Evolutionary conservation across 2,113 vertebrate species (phyloP).

Genomic region (Ammodytes marinus): DNA sequence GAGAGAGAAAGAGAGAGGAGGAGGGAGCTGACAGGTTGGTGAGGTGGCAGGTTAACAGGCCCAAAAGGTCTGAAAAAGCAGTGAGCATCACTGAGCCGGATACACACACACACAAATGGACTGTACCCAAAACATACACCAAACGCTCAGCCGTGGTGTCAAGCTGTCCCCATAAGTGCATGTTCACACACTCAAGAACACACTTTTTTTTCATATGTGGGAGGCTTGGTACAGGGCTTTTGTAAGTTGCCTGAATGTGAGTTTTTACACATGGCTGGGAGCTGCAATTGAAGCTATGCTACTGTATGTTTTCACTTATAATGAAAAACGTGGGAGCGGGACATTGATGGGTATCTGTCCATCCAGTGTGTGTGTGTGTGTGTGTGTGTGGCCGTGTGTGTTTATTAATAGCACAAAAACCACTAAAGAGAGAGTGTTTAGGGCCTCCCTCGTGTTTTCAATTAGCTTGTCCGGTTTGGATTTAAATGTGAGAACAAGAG

Average conservation of each 20-base stretch:
- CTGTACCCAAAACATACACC: constrained; percentile 41
- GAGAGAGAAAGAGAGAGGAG: constrained; percentile 11
- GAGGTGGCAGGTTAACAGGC: constrained; percentile 35
- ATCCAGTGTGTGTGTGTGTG: background rate
- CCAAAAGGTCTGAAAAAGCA: constrained; percentile 55
- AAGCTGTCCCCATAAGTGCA: constrained; percentile 23
- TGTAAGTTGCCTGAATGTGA: constrained; percentile 10
- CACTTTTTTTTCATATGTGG: background rate
- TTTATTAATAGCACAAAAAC: background rate
- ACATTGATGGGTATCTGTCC: background rate
- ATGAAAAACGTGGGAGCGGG: background rate
- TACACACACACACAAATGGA: constrained; percentile 33
- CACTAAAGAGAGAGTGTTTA: background rate
- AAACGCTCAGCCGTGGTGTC: constrained; percentile 20
- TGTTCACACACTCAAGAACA: background rate
- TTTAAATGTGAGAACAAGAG: background rate
- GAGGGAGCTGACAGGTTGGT: constrained; percentile 50
- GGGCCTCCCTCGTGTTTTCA: background rate
- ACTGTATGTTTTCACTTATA: background rate
- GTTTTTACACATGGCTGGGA: background rate
- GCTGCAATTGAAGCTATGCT: background rate
- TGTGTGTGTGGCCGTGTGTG: background rate
- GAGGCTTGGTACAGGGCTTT: background rate
- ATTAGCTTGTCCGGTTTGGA: background rate
- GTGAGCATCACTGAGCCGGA: constrained; percentile 48